Evolutionary conservation across 1,140 invertebrate species (phyloP).

Genomic region (Metopolophium dirhodum): DNA sequence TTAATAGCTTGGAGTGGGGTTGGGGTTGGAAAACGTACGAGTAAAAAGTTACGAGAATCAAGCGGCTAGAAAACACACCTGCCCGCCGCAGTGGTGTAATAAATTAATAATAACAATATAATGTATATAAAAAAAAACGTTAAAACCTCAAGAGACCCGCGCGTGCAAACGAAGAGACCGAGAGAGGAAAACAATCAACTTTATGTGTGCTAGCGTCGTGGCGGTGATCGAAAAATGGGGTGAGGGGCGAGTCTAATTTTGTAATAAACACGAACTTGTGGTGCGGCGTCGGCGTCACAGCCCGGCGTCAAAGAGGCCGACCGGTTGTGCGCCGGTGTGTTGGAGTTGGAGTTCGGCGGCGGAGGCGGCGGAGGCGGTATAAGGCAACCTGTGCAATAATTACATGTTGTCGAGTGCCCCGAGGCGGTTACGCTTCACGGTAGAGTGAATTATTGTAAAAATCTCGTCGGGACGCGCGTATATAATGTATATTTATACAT

Average conservation of each 20-base stretch:
- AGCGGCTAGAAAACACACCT: slow-evolving; percentile 30
- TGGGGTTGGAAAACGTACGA: background rate
- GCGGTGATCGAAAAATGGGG: slow-evolving; percentile 3
- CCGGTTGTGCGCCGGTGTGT: no score
- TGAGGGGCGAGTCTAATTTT: slow-evolving; percentile 49
- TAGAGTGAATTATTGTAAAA: no score
- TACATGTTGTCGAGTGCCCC: no score
- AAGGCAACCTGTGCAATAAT: no score
- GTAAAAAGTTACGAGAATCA: slow-evolving; percentile 34
- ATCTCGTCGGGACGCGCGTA: no score
- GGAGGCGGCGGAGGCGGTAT: no score
- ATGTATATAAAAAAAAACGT: background rate
- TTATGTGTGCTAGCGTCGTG: background rate
- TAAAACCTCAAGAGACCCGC: background rate
- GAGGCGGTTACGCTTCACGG: no score
- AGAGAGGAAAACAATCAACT: background rate
- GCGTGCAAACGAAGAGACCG: background rate
- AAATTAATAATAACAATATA: slow-evolving; percentile 47
- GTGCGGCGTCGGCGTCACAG: no score
- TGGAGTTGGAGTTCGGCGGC: no score
- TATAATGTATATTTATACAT: no score
- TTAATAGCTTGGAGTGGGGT: background rate
- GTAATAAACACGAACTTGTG: slow-evolving; percentile 43
- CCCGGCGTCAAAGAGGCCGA: no score
- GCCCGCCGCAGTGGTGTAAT: slow-evolving; percentile 16